phyloP scores from a whole-genome alignment of 2,888 invertebrate species.

The Anticlea derivata region DNA sequence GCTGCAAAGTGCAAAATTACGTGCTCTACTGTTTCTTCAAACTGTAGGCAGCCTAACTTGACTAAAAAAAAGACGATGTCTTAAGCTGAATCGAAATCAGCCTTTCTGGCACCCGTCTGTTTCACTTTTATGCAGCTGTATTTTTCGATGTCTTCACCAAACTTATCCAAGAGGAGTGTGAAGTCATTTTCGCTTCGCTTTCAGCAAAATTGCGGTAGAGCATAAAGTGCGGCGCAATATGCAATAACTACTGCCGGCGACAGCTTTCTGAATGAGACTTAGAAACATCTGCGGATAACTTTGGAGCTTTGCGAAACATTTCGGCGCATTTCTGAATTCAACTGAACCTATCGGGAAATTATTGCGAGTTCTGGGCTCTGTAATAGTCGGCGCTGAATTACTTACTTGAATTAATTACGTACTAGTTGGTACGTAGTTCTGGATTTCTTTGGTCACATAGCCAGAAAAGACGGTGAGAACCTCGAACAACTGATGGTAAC shows the following conservation, averaged over 20 bases:
- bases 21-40: no score
- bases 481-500: no score
- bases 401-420: no score
- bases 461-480: no score
- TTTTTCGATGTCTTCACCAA: not conserved
- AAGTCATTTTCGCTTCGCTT: constrained; percentile 21
- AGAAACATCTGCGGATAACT: constrained; percentile 30
- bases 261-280: constrained; percentile 32
- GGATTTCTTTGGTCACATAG: no score
- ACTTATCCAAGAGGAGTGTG: constrained; percentile 6
- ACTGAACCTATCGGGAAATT: constrained; percentile 32
- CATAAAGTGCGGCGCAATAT: constrained; percentile 40
- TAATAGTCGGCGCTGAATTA: constrained; percentile 7
- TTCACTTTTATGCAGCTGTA: no score
- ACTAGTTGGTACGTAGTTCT: no score
- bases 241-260: constrained; percentile 43
- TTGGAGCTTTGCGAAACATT: constrained; percentile 12
- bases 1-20: no score
- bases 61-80: no score
- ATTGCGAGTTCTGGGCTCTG: constrained; percentile 21
- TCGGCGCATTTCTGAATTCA: constrained; percentile 20
- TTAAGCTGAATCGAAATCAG: no score
- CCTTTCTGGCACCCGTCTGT: no score
- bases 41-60: no score
- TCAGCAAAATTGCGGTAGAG: constrained; percentile 21